Conservation (phyloP, 53 echinoderm and acorn worm species). For the Pentamera pediparva region DNA sequence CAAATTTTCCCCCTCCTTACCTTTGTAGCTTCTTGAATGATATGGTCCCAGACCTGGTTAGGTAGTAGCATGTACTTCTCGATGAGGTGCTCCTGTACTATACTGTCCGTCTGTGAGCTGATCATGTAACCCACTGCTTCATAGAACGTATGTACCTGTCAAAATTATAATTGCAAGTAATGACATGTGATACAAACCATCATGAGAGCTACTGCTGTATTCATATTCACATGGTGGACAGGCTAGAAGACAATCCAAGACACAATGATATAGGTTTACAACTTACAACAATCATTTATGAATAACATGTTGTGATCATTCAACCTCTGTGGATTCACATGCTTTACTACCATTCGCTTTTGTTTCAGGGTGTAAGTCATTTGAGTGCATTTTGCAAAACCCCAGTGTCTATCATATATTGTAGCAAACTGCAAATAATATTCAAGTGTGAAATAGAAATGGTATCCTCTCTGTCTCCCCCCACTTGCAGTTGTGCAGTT, state of each 20-base stretch:
- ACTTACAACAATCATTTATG: background rate
- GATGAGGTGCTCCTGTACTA: constrained; percentile 88
- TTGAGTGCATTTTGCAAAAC: too few relatives aligned
- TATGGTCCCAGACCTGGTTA: constrained; percentile 97
- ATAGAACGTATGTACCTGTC: constrained; percentile 92
- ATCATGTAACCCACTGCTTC: constrained; percentile 99
- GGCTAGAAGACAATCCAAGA: background rate
- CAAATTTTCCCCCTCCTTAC: constrained; percentile 29
- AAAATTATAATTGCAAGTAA: background rate
- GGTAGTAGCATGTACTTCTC: constrained; percentile 99
- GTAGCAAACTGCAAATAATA: too few relatives aligned
- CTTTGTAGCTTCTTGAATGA: constrained; percentile 93
- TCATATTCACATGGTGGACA: too few relatives aligned
- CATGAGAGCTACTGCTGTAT: too few relatives aligned
- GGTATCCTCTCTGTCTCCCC: too few relatives aligned
- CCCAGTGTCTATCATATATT: too few relatives aligned
- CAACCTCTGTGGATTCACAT: too few relatives aligned
- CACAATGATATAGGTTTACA: background rate
- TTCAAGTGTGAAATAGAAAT: too few relatives aligned
- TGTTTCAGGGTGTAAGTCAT: too few relatives aligned
- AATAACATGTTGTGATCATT: too few relatives aligned
- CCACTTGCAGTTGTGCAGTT: too few relatives aligned
- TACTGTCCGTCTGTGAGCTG: constrained; percentile 91
- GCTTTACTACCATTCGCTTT: too few relatives aligned
- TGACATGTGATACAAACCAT: background rate